A percentile compares a stretch with the other conserved stretches of the same genome.
Evolutionary conservation across 2,797 vertebrate genomes (phyloP).

Genomic region (Hydrophis major): DNA sequence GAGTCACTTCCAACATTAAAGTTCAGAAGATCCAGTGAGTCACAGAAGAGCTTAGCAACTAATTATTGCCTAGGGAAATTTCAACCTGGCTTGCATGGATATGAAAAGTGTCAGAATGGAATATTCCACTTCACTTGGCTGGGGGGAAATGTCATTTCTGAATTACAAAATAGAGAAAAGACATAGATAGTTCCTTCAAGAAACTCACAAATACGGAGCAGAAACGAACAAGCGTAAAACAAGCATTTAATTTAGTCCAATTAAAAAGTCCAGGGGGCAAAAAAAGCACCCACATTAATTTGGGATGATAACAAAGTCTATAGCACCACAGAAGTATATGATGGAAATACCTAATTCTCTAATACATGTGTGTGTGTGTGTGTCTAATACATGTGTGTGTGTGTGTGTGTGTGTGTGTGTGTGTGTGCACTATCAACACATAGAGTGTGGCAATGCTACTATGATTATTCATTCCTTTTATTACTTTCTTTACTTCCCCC

Average conservation of each 20-base stretch:
- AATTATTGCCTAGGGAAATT: not conserved
- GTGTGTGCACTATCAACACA: not conserved
- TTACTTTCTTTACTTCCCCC: not conserved
- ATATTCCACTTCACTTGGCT: not conserved
- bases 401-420: not conserved
- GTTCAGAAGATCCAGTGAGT: not conserved
- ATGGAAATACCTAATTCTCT: not conserved
- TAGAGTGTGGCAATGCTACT: not conserved
- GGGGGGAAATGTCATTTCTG: not conserved
- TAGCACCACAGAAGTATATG: not conserved
- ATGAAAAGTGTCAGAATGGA: not conserved
- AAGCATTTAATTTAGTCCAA: not conserved
- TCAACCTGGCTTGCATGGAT: not conserved
- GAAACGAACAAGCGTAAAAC: not conserved
- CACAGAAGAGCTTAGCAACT: not conserved
- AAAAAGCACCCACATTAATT: not conserved
- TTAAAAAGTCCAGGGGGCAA: not conserved
- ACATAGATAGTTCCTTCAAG: not conserved
- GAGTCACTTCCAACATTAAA: not conserved
- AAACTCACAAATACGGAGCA: not conserved
- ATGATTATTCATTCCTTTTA: not conserved
- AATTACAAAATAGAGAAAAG: not conserved
- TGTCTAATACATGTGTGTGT: too few relatives aligned
- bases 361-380: not conserved
- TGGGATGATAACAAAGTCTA: not conserved